Evolutionary conservation across 2,113 vertebrate species (phyloP), one percentile per base, ranked within the genome.

Genomic region (Trochalopteron elliotii): DNA sequence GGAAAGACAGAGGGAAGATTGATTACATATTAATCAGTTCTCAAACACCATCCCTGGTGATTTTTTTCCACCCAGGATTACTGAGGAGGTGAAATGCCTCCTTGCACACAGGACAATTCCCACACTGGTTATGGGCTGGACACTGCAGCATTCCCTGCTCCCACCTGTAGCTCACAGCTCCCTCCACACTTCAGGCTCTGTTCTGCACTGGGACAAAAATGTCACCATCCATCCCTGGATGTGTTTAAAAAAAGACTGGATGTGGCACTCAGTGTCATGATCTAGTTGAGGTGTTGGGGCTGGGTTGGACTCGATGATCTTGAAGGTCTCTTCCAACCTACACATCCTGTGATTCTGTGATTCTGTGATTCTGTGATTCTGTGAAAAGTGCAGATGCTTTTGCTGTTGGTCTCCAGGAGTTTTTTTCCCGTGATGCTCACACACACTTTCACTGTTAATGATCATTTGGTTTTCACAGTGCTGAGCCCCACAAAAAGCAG

Each of bases 1-100:
- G 64, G 56, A 50, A 68, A 90, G 91, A 80, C 70, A 83, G 96
- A 56, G 55, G 84, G 25, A 59, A 87, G 90, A 86, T 39, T 72
- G 64, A 92, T 80, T 55, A 57, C 5, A 5, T 67, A 85, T 83
- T 94, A 92, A 72, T 78, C 89, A 63, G 59, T 59, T 59, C 61
- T 55, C 69, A 80, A 49, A 40, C 31, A 22, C 35, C 39, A 42
- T 83, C 77, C 65, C 21, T 70, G n/a, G 49, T 60, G 59, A 44
- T 74, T 72, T 49, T 49, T 94, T 87, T 79, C 57, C 68, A 44
- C 40, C 33, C 37, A 35, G 78, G 31, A 49, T 88, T 64, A 23
- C 64, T 3, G 55, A 22, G 1, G 0, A 60, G 72, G 37, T 47
- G 53, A 37, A 76, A 87, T 71, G 82, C 61, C 17, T 79, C 55